Evolutionary conservation across 2,797 vertebrate genomes (phyloP), one percentile per base, ranked within the genome.

Genomic region (Pangasius larnaudii): DNA sequence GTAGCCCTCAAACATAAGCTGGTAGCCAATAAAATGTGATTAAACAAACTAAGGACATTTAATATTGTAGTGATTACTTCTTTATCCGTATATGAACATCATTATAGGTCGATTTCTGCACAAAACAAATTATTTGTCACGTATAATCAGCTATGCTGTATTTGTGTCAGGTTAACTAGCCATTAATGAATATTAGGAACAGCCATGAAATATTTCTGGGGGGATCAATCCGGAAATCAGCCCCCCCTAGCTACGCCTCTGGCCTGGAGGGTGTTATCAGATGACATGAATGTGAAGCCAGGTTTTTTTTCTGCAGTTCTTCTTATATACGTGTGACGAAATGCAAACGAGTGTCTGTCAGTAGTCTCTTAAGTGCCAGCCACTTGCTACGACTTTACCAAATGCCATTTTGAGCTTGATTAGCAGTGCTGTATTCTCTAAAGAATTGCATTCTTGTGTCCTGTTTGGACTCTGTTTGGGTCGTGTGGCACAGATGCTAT

Each of bases 401-500:
- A 30, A 51, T 30, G 77, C 53, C 39, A 27, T 72, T 65, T 19
- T 83, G 42, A 75, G 39, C n/a, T 42, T 87, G 22, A 82, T 49
- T 82, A 42, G 69, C 39, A 22, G n/a, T 36, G 30, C 71, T 53
- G 80, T 30, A 65, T 53, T 67, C 71, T 33, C 69, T n/a, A 51
- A n/a, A 3, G 53, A 13, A 59, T 49, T 71, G 63, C 78, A 65
- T 11, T 86, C 11, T 42, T 59, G 11, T 33, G 56, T 63, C 24
- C 19, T 85, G 65, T 33, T 33, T 61, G 75, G 33, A 75, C 78
- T 53, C 13, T n/a, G 22, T 87, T 89, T 75, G 13, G 16, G 36
- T 72, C 67, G 9, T 81, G 78, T 39, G 65, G 58, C 87, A 89
- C 72, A 69, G 74, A 85, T 89, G 24, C 65, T 71, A 30, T 42